Evolutionary conservation across 2,888 invertebrate species (phyloP).

Genomic region (Carabus problematicus): DNA sequence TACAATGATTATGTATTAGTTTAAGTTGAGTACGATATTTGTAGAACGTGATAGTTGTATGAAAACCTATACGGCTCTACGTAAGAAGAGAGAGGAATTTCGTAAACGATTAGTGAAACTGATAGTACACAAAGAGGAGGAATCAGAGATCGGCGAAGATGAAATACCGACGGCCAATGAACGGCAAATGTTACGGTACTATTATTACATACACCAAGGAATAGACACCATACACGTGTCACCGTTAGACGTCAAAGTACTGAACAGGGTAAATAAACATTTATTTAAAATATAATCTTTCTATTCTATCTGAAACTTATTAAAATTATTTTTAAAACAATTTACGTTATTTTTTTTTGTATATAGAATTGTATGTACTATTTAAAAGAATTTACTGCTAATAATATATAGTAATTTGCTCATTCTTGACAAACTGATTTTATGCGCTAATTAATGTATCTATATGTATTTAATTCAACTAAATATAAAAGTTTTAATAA

Average conservation of each 20-base stretch:
- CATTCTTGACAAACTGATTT: too few species aligned
- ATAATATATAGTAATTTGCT: too few species aligned
- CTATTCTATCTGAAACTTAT: neutral
- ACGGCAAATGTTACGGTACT: conserved; percentile 78
- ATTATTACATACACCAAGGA: conserved; percentile 89
- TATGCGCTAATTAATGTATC: too few species aligned
- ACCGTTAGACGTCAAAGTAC: conserved; percentile 76
- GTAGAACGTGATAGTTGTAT: conserved; percentile 53
- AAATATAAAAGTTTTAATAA: too few species aligned
- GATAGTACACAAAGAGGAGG: conserved; percentile 68
- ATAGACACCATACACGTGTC: conserved; percentile 90
- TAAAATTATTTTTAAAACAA: neutral
- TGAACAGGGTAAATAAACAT: conserved; percentile 64
- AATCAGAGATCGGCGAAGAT: conserved; percentile 58
- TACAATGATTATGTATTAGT: too few species aligned
- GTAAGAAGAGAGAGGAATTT: conserved; percentile 82
- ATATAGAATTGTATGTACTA: too few species aligned
- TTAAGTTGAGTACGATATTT: neutral
- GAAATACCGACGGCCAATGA: conserved; percentile 69
- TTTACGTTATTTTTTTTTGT: too few species aligned
- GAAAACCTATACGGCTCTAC: conserved; percentile 72
- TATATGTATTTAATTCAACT: too few species aligned
- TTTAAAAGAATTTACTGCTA: too few species aligned
- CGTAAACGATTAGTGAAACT: conserved; percentile 78
- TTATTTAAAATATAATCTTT: conserved; percentile 13